phyloP scores from a whole-genome alignment of 2,888 invertebrate genomes.

The Schizotus pectinicornis region DNA sequence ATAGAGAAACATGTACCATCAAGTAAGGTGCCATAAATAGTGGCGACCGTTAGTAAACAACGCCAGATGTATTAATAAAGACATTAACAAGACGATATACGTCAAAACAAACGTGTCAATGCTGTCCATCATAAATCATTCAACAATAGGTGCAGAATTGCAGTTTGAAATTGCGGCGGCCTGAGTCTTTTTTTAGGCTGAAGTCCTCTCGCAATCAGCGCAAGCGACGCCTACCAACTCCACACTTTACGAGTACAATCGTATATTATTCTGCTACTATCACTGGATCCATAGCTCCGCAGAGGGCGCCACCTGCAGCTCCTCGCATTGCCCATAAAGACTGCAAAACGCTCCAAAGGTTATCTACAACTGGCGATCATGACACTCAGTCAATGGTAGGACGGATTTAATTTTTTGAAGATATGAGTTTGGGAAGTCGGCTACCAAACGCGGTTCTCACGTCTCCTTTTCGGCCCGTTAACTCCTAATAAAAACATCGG shows the following conservation, averaged over 20 bases:
- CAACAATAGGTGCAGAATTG: slow-evolving; percentile 21
- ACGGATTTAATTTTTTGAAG: no score
- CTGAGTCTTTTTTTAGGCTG: neutral
- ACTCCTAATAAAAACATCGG: slow-evolving; percentile 14
- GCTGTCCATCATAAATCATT: slow-evolving; percentile 23
- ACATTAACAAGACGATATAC: slow-evolving; percentile 28
- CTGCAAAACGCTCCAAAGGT: no score
- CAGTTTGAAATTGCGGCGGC: neutral
- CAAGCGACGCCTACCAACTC: no score
- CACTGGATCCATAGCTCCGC: no score
- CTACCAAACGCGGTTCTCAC: no score
- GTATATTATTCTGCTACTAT: no score
- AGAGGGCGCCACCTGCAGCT: no score
- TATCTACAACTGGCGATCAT: no score
- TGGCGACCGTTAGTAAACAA: slow-evolving; percentile 20
- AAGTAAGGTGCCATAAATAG: slow-evolving; percentile 14
- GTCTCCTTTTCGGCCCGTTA: neutral
- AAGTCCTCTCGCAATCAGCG: no score
- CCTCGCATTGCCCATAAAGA: no score
- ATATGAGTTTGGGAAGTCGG: neutral
- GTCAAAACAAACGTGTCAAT: slow-evolving; percentile 18
- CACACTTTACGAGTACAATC: no score
- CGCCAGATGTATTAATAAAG: slow-evolving; percentile 28
- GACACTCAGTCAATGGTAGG: no score
- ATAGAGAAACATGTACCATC: slow-evolving; percentile 10